Base-by-base conservation (phyloP, 2,113 vertebrate species). In the Brachionichthys hirsutus region DNA sequence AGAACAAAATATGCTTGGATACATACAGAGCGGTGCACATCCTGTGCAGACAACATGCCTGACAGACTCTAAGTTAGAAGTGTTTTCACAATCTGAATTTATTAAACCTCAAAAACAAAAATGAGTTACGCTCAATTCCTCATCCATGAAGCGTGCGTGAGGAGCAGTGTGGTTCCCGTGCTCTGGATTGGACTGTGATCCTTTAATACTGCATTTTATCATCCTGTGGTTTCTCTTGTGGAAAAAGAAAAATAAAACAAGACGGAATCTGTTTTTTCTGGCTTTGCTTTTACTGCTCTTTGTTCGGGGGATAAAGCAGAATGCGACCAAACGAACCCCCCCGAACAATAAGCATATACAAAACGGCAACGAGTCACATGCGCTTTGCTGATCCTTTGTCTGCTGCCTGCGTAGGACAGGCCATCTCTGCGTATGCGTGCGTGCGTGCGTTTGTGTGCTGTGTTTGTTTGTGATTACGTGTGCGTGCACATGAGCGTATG, bases 301-400 rank as follows among this genome's bases (percentile, higher is more conserved):
- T 89, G 87, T 90, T 88, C 40, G 18, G 70, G 24, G 78, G 81
- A 87, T 81, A 46, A 80, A 85, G 66, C 54, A 52, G 44, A 75
- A 84, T 58, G 59, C 14, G 47, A 85, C 70, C 53, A 85, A 84
- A 88, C 75, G 76, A 85, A 85, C 67, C 6, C 53, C 53, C 57
- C 62, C 61, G 72, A 83, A 89, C 82, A 86, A 85, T 84, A 72
- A 72, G 53, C 62, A 65, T 54, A 64, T 70, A 83, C 71, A 82
- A 83, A 60, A 72, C 73, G 75, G 70, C 62, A 68, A 54, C 47
- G 15, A 44, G 41, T 63, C 83, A 80, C 79, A 77, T 68, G 67
- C 48, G 68, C 71, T 53, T 67, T 63, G 42, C 79, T 80, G 62
- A 79, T 55, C 78, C 71, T 86, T 88, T 89, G 84, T 88, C 84